Evolutionary conservation across 2,888 invertebrate species (phyloP), one percentile per base, ranked within the genome.

Genomic region (Byasa hedistus): DNA sequence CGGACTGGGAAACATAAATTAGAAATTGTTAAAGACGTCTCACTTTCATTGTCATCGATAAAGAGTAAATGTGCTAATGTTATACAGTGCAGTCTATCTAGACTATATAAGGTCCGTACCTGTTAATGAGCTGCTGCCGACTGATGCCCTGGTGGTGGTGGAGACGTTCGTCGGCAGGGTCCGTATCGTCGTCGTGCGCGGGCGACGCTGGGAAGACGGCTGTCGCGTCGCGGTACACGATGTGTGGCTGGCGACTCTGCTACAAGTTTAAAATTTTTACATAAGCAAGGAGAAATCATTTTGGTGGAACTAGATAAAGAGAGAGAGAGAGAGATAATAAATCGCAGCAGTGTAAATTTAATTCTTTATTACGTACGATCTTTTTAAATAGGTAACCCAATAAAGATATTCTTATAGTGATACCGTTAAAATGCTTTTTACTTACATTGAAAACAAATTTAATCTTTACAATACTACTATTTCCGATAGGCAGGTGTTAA

Each of bases 61-160:
- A 32, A 32, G 8, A 32, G 10, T 32, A 32, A 32, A 32, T 32
- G 32, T 10, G 10, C 32, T 32, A 32, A 32, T 32, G 7, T 32
- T 7, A 32, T 32, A 2, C 32, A 10, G 8, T 7, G 10, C 10
- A 32, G 10, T 32, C 32, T 32, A 32, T 8, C 8, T 10, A 32
- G 7, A 32, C 32, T 32, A 32, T 32, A 10, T 32, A 32, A 10
- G 10, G 32, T 32, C 32, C 8, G n/a, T 48, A 94, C 94, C 94
- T 94, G 84, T 97, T 97, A 73, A 97, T 97, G 10, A 97, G 93
- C 84, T 97, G 97, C 81, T 97, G 97, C 55, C 97, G 88, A 10
- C 97, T 97, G 76, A 97, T 97, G 19, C 97, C 97, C 93, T 83
- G 93, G 92, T 84, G 93, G 89, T 87, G 95, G 73, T 82, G 93